Percentiles rank a stretch among this genome's conserved stretches.
Evolutionary conservation across 2,113 vertebrate genomes (phyloP).

Genomic region (Nothocercus nigrocapillus): DNA sequence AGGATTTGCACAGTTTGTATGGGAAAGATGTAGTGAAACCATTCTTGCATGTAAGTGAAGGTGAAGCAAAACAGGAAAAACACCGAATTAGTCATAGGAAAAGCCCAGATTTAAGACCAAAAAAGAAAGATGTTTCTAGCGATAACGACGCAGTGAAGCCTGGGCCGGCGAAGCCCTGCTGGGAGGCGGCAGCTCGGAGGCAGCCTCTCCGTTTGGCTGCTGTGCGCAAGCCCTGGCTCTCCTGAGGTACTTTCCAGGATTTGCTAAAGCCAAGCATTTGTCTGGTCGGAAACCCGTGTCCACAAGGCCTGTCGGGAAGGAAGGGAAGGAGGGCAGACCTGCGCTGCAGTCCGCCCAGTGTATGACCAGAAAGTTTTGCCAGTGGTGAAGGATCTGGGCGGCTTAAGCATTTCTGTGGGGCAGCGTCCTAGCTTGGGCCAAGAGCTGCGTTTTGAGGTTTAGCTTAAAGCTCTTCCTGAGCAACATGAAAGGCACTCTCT

Average conservation of each 20-base stretch:
- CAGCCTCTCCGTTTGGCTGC: neutral
- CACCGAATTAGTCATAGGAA: neutral
- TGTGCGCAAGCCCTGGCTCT: neutral
- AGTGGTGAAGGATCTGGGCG: neutral
- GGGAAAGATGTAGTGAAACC: neutral
- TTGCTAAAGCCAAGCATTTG: neutral
- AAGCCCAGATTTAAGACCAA: neutral
- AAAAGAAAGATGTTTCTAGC: neutral
- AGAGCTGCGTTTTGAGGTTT: neutral
- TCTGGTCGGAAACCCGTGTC: neutral
- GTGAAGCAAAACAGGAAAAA: slow-evolving; percentile 10
- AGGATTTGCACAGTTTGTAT: neutral
- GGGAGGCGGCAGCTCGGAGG: neutral
- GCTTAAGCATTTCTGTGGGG: neutral
- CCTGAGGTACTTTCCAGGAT: neutral
- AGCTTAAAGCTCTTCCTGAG: neutral
- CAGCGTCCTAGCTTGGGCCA: neutral
- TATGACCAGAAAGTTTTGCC: neutral
- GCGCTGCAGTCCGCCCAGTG: neutral
- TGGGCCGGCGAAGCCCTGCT: neutral
- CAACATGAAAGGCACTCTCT: neutral
- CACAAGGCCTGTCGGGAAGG: neutral
- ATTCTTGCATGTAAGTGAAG: neutral
- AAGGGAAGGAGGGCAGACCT: neutral
- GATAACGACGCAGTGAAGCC: neutral